A percentile compares a stretch with the other conserved stretches of the same genome.
Conservation (phyloP, 2,113 vertebrate species). For the Australoheros scitulus region DNA sequence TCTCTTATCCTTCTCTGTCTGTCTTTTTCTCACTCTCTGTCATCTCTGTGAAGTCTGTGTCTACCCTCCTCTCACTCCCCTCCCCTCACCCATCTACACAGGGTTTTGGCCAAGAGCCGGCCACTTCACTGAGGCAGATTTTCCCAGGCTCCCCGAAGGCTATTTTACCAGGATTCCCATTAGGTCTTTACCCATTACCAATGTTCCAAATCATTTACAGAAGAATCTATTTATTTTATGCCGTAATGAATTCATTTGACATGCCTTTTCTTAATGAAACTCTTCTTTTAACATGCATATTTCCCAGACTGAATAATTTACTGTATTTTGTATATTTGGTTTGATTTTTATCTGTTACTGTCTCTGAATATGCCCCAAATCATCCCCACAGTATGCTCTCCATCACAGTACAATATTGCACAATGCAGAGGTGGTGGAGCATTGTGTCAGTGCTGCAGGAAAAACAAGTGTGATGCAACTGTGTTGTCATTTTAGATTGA, state of each 20-base stretch:
- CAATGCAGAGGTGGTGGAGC: slow-evolving; percentile 55
- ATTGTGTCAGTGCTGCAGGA: slow-evolving; percentile 69
- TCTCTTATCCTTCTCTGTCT: slow-evolving; percentile 8
- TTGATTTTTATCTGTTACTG: slow-evolving; percentile 29
- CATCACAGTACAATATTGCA: slow-evolving; percentile 33
- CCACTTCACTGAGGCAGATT: slow-evolving; percentile 78
- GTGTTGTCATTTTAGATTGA: slow-evolving; percentile 79
- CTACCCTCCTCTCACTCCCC: slow-evolving; percentile 19
- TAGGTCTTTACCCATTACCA: slow-evolving; percentile 81
- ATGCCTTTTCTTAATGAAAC: slow-evolving; percentile 57
- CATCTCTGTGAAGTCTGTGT: slow-evolving; percentile 61
- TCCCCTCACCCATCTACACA: slow-evolving; percentile 50
- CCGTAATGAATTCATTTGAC: slow-evolving; percentile 79
- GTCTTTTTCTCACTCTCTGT: slow-evolving; percentile 50
- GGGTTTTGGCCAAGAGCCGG: slow-evolving; percentile 77
- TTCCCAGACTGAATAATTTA: slow-evolving; percentile 15
- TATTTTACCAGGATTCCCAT: slow-evolving; percentile 82
- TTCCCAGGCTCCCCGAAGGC: slow-evolving; percentile 82
- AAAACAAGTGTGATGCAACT: slow-evolving; percentile 72
- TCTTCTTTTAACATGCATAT: slow-evolving; percentile 42
- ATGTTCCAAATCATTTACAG: slow-evolving; percentile 84
- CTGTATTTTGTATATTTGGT: slow-evolving; percentile 30
- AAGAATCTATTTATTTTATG: slow-evolving; percentile 82
- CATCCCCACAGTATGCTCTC: slow-evolving; percentile 15
- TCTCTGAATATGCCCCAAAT: slow-evolving; percentile 21